Evolutionary conservation across 2,113 vertebrate species (phyloP).

Genomic region (Toxotes jaculatrix): DNA sequence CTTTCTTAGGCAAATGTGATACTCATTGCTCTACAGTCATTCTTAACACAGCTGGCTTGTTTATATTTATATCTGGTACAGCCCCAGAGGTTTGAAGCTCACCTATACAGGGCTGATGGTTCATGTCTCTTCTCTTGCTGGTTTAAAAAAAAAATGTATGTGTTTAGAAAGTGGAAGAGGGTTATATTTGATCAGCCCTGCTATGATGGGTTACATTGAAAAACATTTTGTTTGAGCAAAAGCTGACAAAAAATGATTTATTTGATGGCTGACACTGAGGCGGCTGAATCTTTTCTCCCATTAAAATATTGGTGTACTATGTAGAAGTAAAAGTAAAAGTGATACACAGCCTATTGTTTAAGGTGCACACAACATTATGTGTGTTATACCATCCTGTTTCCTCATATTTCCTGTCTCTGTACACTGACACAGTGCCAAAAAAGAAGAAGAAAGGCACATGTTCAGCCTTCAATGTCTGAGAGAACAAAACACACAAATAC

Average conservation of each 20-base stretch:
- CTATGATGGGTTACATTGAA: background rate
- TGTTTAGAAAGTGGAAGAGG: background rate
- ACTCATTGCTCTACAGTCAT: conserved; percentile 32
- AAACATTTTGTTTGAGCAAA: background rate
- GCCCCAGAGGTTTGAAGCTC: background rate
- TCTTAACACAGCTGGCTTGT: conserved; percentile 24
- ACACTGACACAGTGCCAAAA: background rate
- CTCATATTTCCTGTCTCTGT: background rate
- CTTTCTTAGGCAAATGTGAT: conserved; percentile 43
- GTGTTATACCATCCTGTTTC: background rate
- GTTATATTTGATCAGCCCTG: too few relatives aligned
- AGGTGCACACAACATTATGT: too few relatives aligned
- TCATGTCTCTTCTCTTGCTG: background rate
- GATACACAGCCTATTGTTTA: too few relatives aligned
- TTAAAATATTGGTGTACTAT: too few relatives aligned
- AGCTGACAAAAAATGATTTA: too few relatives aligned
- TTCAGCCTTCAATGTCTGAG: background rate
- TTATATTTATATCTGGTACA: conserved; percentile 3
- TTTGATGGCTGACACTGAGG: too few relatives aligned
- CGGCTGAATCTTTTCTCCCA: too few relatives aligned
- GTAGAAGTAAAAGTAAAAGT: too few relatives aligned
- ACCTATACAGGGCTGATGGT: background rate
- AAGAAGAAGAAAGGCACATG: background rate
- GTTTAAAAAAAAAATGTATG: accelerated
- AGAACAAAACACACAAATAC: conserved; percentile 61